Evolutionary conservation across 2,888 invertebrate genomes (phyloP), one percentile per base, ranked within the genome.

Genomic region (Yponomeuta cagnagella): DNA sequence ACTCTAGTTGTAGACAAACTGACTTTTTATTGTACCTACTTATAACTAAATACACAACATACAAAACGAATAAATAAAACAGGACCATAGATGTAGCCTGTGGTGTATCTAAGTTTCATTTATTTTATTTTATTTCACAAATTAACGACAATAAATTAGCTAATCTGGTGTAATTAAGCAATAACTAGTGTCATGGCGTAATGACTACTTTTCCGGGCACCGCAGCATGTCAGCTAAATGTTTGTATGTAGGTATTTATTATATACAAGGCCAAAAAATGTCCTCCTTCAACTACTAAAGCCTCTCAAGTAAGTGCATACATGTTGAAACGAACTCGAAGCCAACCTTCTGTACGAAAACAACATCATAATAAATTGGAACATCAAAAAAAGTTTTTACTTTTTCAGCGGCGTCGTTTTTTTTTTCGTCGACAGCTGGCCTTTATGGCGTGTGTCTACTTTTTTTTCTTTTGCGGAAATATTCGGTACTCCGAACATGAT

Each of bases 371-470:
- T 10, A 65, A 33, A 4, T 65, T 30, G 10, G 10, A 65, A 33
- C 65, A 9, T 65, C 33, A 10, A 31, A 65, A 64, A 23, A 43
- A 43, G 43, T 43, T 65, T 33, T 30, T 30, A 31, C 33, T 65
- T 65, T 65, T 31, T 65, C 33, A 65, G 33, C 72, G 71, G 74
- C 71, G 43, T 52, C 73, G 79, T 78, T 79, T 76, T 52, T 52
- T 52, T 52, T 52, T 15, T 15, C 52, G 52, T 15, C 2, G 12
- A 52, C 52, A 77, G 79, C 76, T 76, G 75, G 76, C 81, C 73
- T 76, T 76, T 75, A 75, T 80, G 86, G 87, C 87, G 85, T 87
- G 88, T 85, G 86, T 86, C 83, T 30, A 66, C 12, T 64, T 65
- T 70, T 33, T 43, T 69, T 69, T 69, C 30, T 33, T 10, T 15